A percentile compares a stretch with the other conserved stretches of the same genome.
Conservation (phyloP, 2,113 vertebrate genomes). For the Struthidea cinerea region DNA sequence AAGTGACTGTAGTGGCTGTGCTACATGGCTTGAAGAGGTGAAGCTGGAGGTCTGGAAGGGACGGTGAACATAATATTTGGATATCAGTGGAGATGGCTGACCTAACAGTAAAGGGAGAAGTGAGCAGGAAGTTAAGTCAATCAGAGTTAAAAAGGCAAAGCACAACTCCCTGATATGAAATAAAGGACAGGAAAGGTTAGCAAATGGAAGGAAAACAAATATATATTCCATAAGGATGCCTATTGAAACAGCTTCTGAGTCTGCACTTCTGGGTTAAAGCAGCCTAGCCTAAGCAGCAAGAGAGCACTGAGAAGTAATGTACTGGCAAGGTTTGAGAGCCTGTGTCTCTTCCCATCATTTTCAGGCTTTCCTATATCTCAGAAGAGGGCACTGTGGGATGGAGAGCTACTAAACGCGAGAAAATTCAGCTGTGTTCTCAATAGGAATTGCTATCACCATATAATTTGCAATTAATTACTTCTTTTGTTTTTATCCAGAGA, state of each 20-base stretch:
- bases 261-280: neutral
- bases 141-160: neutral
- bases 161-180: neutral
- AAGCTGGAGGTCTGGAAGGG: neutral
- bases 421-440: neutral
- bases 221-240: neutral
- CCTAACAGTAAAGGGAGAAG: neutral
- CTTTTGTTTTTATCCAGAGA: conserved; percentile 57
- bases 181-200: neutral
- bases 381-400: conserved; percentile 72
- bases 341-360: neutral
- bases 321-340: neutral
- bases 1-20: neutral
- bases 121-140: neutral
- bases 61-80: neutral
- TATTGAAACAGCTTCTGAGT: neutral
- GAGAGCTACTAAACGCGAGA: conserved; percentile 39
- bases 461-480: conserved; percentile 63
- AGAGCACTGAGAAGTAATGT: neutral
- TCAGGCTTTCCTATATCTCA: conserved; percentile 46
- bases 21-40: neutral
- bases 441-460: conserved; percentile 5
- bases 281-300: neutral
- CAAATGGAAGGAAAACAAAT: neutral
- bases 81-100: neutral